Evolutionary conservation across 2,797 vertebrate genomes (phyloP), one percentile per base, ranked within the genome.

Genomic region (Hemitrygon akajei): DNA sequence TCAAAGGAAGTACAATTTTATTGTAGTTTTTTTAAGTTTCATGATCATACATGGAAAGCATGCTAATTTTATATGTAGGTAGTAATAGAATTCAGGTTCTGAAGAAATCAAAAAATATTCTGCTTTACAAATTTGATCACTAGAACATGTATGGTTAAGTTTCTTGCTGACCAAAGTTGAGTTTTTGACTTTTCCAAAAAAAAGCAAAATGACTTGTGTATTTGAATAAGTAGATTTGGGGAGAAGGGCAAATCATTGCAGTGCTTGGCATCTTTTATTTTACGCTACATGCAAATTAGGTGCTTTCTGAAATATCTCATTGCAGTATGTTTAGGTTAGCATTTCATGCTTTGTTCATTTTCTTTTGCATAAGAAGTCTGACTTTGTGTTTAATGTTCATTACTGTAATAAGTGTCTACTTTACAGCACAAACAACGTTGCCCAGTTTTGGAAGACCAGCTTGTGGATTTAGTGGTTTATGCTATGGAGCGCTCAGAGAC

Each of bases 401-500:
- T 97, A 96, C 96, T 96, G 95, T 96, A 95, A 97, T 94, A 96
- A 95, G 95, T 97, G 96, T 97, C 95, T 97, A 94, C 95, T 96
- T 96, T 96, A 95, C 97, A 99, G 99, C 98, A 99, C 95, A 99
- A 99, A 96, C 99, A 99, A 94, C 98, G 99, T 56, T 99, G 99
- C 95, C 98, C 98, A 71, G 99, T 99, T 95, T 97, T 99, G 94
- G 99, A 99, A 96, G 99, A 99, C 97, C 99, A 99, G 97, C 96
- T 99, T 96, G 99, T 99, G 96, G 99, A 99, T 96, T 97, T 99
- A 95, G 99, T 99, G 95, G 98, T 99, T 92, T 99, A 99, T 94
- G 99, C 99, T 95, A 99, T 99, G 99, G 99, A 99, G 96, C 98
- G 99, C 94, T 99, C 99, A 0, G 99, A 99, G 96, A 99, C 98